Conservation (phyloP, 2,113 vertebrate genomes). For the Cololabis saira region DNA sequence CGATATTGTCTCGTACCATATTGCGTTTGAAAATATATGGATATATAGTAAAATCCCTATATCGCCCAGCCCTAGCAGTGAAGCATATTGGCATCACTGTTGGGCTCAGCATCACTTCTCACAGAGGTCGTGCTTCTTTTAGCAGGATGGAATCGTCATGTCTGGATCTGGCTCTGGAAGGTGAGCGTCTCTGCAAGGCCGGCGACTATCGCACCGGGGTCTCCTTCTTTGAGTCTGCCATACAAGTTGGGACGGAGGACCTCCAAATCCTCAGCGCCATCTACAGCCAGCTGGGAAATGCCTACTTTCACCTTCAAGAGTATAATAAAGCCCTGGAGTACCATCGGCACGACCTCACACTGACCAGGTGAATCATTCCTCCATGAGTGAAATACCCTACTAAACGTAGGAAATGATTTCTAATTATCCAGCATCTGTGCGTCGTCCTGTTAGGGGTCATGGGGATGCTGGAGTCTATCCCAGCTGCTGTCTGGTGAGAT, state of each 20-base stretch:
- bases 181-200: constrained; percentile 92
- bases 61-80: too few relatives aligned
- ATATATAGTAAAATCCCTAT: too few relatives aligned
- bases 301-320: constrained; percentile 96
- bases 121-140: not conserved
- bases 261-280: constrained; percentile 96
- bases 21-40: too few relatives aligned
- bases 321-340: constrained; percentile 95
- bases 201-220: constrained; percentile 91
- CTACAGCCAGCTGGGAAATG: constrained; percentile 98
- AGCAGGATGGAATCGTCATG: constrained; percentile 98
- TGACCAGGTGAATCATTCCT: constrained; percentile 87
- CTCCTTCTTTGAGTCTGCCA: constrained; percentile 95
- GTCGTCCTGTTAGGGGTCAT: too few relatives aligned
- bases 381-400: constrained; percentile 21
- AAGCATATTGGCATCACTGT: too few relatives aligned
- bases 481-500: not conserved
- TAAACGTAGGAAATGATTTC: constrained; percentile 1
- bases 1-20: too few relatives aligned
- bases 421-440: constrained; percentile 5
- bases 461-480: too few relatives aligned
- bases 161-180: constrained; percentile 95
- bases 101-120: not conserved
- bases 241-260: constrained; percentile 97
- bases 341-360: constrained; percentile 95